Evolutionary conservation across 2,797 vertebrate genomes (phyloP), one percentile per base, ranked within the genome.

Genomic region (Podarcis siculus): DNA sequence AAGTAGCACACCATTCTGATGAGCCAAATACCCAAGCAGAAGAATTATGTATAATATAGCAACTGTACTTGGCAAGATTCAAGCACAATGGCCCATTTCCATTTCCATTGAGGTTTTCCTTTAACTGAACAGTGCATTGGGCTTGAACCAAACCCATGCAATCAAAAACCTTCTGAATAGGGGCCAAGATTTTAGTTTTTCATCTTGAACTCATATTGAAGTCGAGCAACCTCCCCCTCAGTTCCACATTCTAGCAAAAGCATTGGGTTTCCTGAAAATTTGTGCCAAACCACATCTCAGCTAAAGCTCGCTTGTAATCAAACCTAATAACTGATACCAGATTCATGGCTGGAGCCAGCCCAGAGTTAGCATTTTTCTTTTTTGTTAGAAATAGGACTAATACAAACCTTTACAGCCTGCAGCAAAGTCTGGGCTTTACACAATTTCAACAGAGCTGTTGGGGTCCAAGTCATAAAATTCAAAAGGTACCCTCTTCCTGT

Each of bases 231-330:
- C 35, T 19, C 37, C 83, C 61, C 85, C 35, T 73, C 72, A 64
- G 79, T 90, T 81, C 91, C 58, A 91, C 13, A 71, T 91, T 88
- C 49, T 92, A 7, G 85, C 45, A 79, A 95, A 94, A 75, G 88
- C 92, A 78, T 90, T 80, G 66, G 91, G 30, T 88, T 85, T 71
- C 35, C 3, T 27, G 85, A 64, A 21, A 0, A 81, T 71, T 23
- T 55, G 4, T 85, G 92, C 92, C 94, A 95, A 95, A 69, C 89
- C 93, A 91, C 88, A 93, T 83, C 82, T 93, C 80, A 91, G 61
- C 72, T 77, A 90, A 93, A 72, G 61, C 80, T 93, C 91, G 25
- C 90, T 93, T 95, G 80, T 86, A 94, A 93, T 82, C 85, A 64
- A 79, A 64, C 39, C 71, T 77, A 88, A 86, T 77, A 80, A 85